A percentile compares a stretch with the other conserved stretches of the same genome.
Conservation (phyloP, 2,113 vertebrate species). For the Phalacrocorax aristotelis region DNA sequence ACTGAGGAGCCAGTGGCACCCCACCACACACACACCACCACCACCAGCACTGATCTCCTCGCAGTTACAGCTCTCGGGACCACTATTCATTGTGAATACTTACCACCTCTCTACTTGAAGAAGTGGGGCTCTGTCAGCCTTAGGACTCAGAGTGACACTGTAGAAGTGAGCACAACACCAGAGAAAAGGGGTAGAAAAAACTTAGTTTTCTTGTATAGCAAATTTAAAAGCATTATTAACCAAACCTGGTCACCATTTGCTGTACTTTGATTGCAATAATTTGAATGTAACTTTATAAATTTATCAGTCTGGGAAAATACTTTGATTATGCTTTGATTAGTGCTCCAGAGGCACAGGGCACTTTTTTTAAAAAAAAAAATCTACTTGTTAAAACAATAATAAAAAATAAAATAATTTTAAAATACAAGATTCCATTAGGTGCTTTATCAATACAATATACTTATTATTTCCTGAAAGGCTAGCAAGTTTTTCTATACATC, state of each 20-base stretch:
- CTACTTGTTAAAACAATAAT: neutral
- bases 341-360: neutral
- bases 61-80: neutral
- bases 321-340: neutral
- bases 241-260: neutral
- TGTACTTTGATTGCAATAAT: neutral
- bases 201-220: neutral
- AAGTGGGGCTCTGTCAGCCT: neutral
- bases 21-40: too few species aligned
- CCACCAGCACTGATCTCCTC: neutral
- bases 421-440: neutral
- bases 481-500: neutral
- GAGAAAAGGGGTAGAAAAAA: neutral
- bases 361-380: neutral
- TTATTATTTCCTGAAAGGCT: neutral
- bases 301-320: neutral
- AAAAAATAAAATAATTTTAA: neutral
- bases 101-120: neutral
- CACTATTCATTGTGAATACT: neutral
- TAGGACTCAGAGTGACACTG: neutral
- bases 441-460: neutral
- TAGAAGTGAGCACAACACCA: neutral
- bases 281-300: neutral
- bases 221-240: neutral
- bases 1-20: neutral